Conservation (phyloP, 30 jellyfish, hydroid and myxozoan species). For the Aurelia aurita region DNA sequence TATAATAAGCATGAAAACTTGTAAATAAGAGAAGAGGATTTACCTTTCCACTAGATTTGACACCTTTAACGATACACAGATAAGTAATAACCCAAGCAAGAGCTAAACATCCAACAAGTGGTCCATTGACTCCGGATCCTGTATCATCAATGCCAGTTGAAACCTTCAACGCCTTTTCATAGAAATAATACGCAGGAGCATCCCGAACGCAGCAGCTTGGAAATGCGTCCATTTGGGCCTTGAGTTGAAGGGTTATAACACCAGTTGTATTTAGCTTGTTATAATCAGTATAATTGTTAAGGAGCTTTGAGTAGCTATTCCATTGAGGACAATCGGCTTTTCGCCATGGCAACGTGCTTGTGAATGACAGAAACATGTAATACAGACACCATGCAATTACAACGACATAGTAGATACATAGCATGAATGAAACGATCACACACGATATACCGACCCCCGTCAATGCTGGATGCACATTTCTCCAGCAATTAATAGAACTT, state of each 20-base stretch:
- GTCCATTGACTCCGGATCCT: constrained; percentile 88
- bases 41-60: constrained; percentile 96
- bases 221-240: constrained; percentile 16
- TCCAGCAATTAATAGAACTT: constrained; percentile 88
- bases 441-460: constrained; percentile 92
- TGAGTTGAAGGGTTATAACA: background rate
- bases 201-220: constrained; percentile 85
- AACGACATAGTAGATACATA: constrained; percentile 87
- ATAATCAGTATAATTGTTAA: background rate
- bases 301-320: background rate
- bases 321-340: constrained; percentile 67
- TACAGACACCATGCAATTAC: constrained; percentile 91
- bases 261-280: no score
- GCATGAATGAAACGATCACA: constrained; percentile 77
- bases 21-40: no score
- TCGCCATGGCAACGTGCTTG: constrained; percentile 82
- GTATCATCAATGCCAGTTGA: constrained; percentile 71
- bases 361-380: constrained; percentile 78
- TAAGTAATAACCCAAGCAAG: constrained; percentile 90
- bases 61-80: constrained; percentile 88
- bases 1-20: no score
- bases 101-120: constrained; percentile 85
- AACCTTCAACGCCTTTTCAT: constrained; percentile 76
- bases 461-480: constrained; percentile 83
- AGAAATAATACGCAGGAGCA: constrained; percentile 80